Conservation (phyloP, 2,888 invertebrate species). For the Metellina segmentata region DNA sequence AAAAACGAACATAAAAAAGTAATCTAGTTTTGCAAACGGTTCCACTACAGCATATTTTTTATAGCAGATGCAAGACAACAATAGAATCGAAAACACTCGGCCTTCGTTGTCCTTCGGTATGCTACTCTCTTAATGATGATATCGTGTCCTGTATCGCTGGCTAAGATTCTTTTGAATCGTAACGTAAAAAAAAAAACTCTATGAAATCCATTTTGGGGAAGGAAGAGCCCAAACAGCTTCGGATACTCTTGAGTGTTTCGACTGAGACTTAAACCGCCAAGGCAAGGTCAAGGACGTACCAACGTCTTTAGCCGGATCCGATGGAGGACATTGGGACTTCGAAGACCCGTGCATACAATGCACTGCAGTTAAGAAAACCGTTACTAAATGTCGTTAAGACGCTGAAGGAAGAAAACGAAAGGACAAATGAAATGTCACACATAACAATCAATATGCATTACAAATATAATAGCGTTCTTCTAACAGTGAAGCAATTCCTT, state of each 20-base stretch:
- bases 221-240: background rate
- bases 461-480: too few relatives aligned
- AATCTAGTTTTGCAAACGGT: background rate
- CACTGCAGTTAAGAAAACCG: slow-evolving; percentile 9
- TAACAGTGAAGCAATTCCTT: too few relatives aligned
- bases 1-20: background rate
- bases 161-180: slow-evolving; percentile 11
- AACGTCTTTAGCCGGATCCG: background rate
- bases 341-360: background rate
- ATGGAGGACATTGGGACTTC: slow-evolving; percentile 1
- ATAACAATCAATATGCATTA: too few relatives aligned
- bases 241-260: background rate
- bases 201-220: slow-evolving; percentile 29
- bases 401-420: background rate
- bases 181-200: slow-evolving; percentile 15
- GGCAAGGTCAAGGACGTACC: slow-evolving; percentile 50
- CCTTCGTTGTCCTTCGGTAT: slow-evolving; percentile 38
- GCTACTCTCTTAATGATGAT: slow-evolving; percentile 11
- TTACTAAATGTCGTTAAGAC: background rate
- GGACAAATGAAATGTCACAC: too few relatives aligned
- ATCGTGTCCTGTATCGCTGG: slow-evolving; percentile 1
- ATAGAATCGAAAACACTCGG: slow-evolving; percentile 26
- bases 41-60: background rate
- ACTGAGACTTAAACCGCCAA: background rate
- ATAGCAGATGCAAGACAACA: slow-evolving; percentile 1